Evolutionary conservation across 2,888 invertebrate genomes (phyloP), one percentile per base, ranked within the genome.

Genomic region (Yponomeuta cagnagella): DNA sequence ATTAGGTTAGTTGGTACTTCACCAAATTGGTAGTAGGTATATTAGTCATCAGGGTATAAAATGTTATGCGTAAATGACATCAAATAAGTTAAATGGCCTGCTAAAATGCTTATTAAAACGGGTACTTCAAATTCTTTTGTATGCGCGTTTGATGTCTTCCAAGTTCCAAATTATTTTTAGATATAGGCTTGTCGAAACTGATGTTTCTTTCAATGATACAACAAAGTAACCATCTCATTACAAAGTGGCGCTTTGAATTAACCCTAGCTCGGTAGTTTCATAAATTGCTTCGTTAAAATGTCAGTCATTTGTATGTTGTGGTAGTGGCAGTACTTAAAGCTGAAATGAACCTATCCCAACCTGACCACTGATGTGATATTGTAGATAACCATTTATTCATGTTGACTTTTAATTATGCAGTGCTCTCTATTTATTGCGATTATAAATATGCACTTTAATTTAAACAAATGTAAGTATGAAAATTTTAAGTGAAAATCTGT

Each of bases 331-430:
- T 70, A 65, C 64, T 70, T 70, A 70, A 65, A 48, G 48, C 37
- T 63, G 31, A 64, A 48, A 65, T 30, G 30, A 67, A 66, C 64
- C 33, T 9, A 68, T 63, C 30, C 71, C 88, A 88, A 88, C 81
- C 83, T 84, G 84, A 88, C 89, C 88, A 90, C 86, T 74, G 81
- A 84, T 89, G 89, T 90, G 90, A 90, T 90, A 90, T 90, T 88
- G 71, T 66, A 58, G 43, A 66, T 52, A 58, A 64, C 66, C 66
- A 71, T 70, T 64, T 71, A 70, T 70, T 68, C 71, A 68, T 71
- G 71, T 71, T 71, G 68, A 58, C 63, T 48, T 67, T 71, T 71
- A 67, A 64, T 58, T 79, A 75, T 76, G 79, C 76, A 78, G 82
- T 82, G 90, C 90, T 90, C 90, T 90, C 90, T 90, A 76, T 77